Percentiles rank a stretch among this genome's conserved stretches.
Conservation (phyloP, 2,888 invertebrate genomes). For the Rhodophaea formosa region DNA sequence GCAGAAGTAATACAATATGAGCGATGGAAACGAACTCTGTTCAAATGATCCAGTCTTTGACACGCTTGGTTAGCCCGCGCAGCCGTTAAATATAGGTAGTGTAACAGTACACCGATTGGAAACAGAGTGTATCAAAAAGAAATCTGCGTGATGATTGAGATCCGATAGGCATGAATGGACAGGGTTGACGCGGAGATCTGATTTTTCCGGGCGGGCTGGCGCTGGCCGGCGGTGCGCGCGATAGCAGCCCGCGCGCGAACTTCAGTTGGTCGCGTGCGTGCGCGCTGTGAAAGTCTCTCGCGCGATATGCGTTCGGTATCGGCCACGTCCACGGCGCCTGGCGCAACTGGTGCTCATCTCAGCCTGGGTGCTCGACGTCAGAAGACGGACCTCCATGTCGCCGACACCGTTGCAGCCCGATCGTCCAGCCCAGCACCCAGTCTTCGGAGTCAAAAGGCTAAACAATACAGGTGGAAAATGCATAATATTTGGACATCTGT, state of each 20-base stretch:
- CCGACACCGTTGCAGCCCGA: conserved; percentile 60
- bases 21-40: conserved; percentile 27
- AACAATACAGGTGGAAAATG: conserved; percentile 72
- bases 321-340: conserved; percentile 42
- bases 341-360: conserved; percentile 35
- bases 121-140: conserved; percentile 74
- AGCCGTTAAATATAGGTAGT: conserved; percentile 31
- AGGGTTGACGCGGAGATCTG: conserved; percentile 74
- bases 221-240: conserved; percentile 52
- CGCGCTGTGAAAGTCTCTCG: conserved; percentile 74
- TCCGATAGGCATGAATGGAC: conserved; percentile 75
- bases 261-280: conserved; percentile 75
- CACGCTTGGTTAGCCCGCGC: conserved; percentile 39
- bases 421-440: conserved; percentile 75
- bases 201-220: conserved; percentile 69
- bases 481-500: background rate
- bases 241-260: conserved; percentile 54
- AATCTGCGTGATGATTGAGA: conserved; percentile 60
- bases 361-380: conserved; percentile 80
- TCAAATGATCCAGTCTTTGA: conserved; percentile 33
- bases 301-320: conserved; percentile 66
- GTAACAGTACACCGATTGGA: conserved; percentile 46
- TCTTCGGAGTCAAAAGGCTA: conserved; percentile 76
- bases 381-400: conserved; percentile 77
- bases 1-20: conserved; percentile 22